Percentiles rank a stretch among this genome's conserved stretches.
Evolutionary conservation across 2,888 invertebrate species (phyloP).

Genomic region (Phasia obesa): DNA sequence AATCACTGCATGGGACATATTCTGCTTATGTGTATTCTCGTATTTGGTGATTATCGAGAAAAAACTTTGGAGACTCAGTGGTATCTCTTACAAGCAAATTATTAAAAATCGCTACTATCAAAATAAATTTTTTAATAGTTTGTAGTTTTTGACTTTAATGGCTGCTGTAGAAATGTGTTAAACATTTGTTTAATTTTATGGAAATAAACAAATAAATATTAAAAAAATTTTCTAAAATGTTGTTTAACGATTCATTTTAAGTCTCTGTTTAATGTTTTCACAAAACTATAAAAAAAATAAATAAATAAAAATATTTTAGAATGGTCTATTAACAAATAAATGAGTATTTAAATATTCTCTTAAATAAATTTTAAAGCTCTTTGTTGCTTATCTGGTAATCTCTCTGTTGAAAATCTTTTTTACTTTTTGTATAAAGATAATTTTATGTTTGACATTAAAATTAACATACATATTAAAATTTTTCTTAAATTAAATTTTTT

Average conservation of each 20-base stretch:
- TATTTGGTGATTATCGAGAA: too few species aligned
- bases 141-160: too few species aligned
- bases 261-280: conserved; percentile 44
- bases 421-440: not conserved
- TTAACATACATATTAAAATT: not conserved
- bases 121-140: too few species aligned
- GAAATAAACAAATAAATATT: too few species aligned
- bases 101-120: too few species aligned
- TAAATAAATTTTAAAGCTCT: not conserved
- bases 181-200: too few species aligned
- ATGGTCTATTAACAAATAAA: not conserved
- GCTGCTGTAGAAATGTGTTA: too few species aligned
- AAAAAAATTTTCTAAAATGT: too few species aligned
- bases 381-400: not conserved
- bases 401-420: not conserved
- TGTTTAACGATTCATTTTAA: conserved; percentile 24
- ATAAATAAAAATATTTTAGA: not conserved
- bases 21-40: too few species aligned
- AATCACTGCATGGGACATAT: too few species aligned
- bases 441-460: not conserved
- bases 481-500: not conserved
- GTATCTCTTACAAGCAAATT: too few species aligned
- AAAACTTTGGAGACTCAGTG: too few species aligned
- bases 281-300: conserved; percentile 20
- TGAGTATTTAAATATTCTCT: not conserved